These are phyloP conservation scores for Enteromius treurensis DNA, from an alignment of 2,797 vertebrate genomes.

Conservation along the genomic window DNA sequence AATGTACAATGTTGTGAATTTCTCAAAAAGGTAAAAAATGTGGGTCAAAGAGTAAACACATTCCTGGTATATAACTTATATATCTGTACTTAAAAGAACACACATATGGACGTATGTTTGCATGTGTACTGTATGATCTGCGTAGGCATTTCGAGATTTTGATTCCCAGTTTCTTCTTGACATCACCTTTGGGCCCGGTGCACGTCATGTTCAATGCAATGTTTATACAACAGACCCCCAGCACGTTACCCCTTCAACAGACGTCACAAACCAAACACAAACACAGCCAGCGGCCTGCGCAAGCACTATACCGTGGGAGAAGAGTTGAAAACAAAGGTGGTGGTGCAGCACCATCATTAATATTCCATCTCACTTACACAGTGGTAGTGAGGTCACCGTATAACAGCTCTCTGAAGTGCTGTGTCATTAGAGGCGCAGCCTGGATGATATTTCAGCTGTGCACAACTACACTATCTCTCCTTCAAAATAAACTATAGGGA, in stretches of 20 bases:
- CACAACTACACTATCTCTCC: slow-evolving; percentile 18
- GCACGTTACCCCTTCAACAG: slow-evolving; percentile 25
- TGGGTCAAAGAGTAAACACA: background rate
- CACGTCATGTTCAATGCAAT: slow-evolving; percentile 41
- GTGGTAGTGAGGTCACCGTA: slow-evolving; percentile 24
- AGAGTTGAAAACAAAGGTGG: slow-evolving; percentile 39
- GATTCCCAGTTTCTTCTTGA: slow-evolving; percentile 16
- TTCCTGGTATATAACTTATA: background rate
- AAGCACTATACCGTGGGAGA: slow-evolving; percentile 30
- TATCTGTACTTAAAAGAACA: background rate
- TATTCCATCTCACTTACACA: slow-evolving; percentile 31
- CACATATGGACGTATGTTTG: background rate
- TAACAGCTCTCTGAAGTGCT: slow-evolving; percentile 32
- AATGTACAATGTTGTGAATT: background rate
- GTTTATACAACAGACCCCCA: slow-evolving; percentile 51
- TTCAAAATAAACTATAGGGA: slow-evolving; percentile 31
- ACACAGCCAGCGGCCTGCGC: slow-evolving; percentile 9
- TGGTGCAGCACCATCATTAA: slow-evolving; percentile 20
- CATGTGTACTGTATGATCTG: background rate
- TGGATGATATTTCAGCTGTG: slow-evolving; percentile 41
- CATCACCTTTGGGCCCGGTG: background rate
- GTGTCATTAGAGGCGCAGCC: slow-evolving; percentile 28
- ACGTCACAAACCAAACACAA: slow-evolving; percentile 48
- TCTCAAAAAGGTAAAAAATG: background rate
- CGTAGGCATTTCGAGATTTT: background rate